Evolutionary conservation across 1,140 invertebrate species (phyloP).

Genomic region (Pseudomyrmex sp.): DNA sequence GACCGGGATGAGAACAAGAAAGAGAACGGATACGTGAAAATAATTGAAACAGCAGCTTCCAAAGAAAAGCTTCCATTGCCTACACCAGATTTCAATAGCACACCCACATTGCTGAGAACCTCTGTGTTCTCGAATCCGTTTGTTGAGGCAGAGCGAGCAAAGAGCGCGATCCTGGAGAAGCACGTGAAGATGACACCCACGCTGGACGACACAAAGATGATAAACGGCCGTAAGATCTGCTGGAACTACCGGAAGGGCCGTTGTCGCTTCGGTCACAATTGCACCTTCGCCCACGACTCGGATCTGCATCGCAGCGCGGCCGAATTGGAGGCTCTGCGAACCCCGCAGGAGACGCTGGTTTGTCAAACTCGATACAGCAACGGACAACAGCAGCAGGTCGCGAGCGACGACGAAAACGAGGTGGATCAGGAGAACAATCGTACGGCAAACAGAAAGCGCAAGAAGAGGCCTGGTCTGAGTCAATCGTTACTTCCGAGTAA

Average conservation of each 20-base stretch:
- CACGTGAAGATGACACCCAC: slow-evolving; percentile 96
- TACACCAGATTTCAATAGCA: slow-evolving; percentile 84
- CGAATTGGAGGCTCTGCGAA: slow-evolving; percentile 86
- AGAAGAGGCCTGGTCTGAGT: slow-evolving; percentile 92
- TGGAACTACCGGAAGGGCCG: slow-evolving; percentile 97
- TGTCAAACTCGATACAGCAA: slow-evolving; percentile 83
- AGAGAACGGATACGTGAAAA: slow-evolving; percentile 48
- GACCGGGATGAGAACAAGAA: slow-evolving; percentile 68
- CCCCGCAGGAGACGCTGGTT: slow-evolving; percentile 84
- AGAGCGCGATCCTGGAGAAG: slow-evolving; percentile 94
- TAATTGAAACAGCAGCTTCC: slow-evolving; percentile 77
- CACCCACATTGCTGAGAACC: slow-evolving; percentile 82
- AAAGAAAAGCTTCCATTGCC: slow-evolving; percentile 85
- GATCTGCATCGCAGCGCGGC: slow-evolving; percentile 89
- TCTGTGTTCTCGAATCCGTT: slow-evolving; percentile 96
- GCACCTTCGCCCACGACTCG: slow-evolving; percentile 96
- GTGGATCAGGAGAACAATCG: slow-evolving; percentile 86
- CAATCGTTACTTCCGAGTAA: slow-evolving; percentile 93
- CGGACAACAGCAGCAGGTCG: slow-evolving; percentile 63
- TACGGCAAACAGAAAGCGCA: slow-evolving; percentile 85
- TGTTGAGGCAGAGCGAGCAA: slow-evolving; percentile 94
- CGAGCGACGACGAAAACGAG: slow-evolving; percentile 83
- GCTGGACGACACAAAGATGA: slow-evolving; percentile 89
- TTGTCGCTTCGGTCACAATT: slow-evolving; percentile 96
- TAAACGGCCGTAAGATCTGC: slow-evolving; percentile 96